Base-by-base conservation (phyloP, 2,888 invertebrate genomes). In the Opisthograptis luteolata region DNA sequence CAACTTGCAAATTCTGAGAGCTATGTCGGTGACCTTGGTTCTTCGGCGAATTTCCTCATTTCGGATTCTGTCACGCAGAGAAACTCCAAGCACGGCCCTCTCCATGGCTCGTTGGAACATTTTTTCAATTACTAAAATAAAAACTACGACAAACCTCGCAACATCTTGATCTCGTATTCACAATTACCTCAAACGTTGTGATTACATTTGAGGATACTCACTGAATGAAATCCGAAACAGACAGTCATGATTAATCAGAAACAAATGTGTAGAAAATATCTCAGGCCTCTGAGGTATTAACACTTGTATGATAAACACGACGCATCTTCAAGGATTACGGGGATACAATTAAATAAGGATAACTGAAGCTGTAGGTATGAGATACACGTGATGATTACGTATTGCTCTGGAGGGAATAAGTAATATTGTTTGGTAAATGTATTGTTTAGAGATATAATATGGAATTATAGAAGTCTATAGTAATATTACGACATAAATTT, bases 261-360 rank as follows among this genome's bases (percentile, higher is more conserved):
- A 43, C 50, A 50, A 48, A 60, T 44, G 50, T 53, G 47, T 34
- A 44, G 47, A 50, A 50, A 52, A 46, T 49, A 55, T 44, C 48
- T 52, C 34, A 10, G n/a, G 47, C 28, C 48, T 27, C 30, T 0
- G 6, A 30, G 34, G 56, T 48, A 54, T 59, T 54, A 56, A 48
- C 25, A 25, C 35, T n/a, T n/a, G 30, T 51, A 35, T 51, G 52
- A 50, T 42, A 48, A 55, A 50, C 35, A 52, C 45, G 36, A 37
- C 44, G 47, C 31, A 37, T 58, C 50, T 40, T 14, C 24, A 24
- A 44, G 47, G 47, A 55, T 56, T 51, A 51, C 25, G 9, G 19
- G 24, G 39, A 44, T n/a, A n/a, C n/a, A n/a, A n/a, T 40, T 51
- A 40, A 51, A 30, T 40, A 40, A 14, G 40, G 40, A 44, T 40